Base-by-base conservation (phyloP, 2,888 invertebrate genomes). In the Patella caerulea region DNA sequence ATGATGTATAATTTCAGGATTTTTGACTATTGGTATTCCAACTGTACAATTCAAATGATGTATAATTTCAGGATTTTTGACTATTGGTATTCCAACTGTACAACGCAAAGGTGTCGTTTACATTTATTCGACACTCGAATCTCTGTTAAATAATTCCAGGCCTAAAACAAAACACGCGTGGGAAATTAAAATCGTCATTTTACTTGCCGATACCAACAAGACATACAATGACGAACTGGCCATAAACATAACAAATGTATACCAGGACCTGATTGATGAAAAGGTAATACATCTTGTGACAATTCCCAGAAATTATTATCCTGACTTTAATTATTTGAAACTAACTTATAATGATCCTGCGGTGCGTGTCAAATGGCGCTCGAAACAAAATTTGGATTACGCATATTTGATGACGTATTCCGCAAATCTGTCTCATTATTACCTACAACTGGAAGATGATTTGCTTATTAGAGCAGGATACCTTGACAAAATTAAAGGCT, bases 351-450 rank as follows among this genome's bases (percentile, higher is more conserved):
- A 89, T 73, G 92, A 92, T 77, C 82, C 88, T 0, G 79, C 84
- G 19, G 84, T 86, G 17, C 81, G 91, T 71, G 89, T 91, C 0
- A 80, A 85, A 74, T 92, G 92, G 92, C 81, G 92, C 45, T 87
- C 92, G 1, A 92, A 92, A 80, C 92, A 92, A 84, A 92, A 91
- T 45, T 78, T 92, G 24, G 92, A 92, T 82, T 92, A 91, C 81
- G 90, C 91, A 1, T 91, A 88, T 78, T 82, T 92, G 29, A 89
- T 90, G 77, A 81, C 87, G 75, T 92, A 90, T 78, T 83, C 89
- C 11, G 80, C 83, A 24, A 81, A 85, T 11, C 72, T 91, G 69
- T 45, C 90, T 2, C 80, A 85, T 52, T 91, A 90, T 81, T 92
- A 91, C 79, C 78, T 92, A 53, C 90, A 92, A 19, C 81, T 92